phyloP scores from a whole-genome alignment of 2,797 vertebrate species.

The Neosilurus hyrtlii region DNA sequence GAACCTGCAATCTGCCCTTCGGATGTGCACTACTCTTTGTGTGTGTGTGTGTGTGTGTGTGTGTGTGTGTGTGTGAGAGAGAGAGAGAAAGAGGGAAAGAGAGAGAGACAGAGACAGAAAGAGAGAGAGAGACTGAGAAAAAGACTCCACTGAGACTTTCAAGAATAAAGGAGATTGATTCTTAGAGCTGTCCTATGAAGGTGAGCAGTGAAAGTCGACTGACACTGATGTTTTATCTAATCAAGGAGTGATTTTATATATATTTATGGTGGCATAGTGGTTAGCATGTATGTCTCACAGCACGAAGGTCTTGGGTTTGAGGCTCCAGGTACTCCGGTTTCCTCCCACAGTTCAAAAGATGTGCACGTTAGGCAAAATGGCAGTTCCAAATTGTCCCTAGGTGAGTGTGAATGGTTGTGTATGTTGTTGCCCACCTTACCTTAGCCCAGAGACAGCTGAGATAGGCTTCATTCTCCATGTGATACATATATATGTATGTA shows the following conservation, averaged over 20 bases:
- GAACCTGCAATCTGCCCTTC: conserved; percentile 57
- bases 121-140: conserved; percentile 10
- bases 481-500: too few relatives aligned
- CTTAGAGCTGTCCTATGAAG: conserved; percentile 5
- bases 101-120: not conserved
- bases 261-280: too few relatives aligned
- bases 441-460: too few relatives aligned
- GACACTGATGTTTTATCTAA: not conserved
- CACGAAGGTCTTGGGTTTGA: too few relatives aligned
- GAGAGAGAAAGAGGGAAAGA: not conserved
- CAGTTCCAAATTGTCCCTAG: too few relatives aligned
- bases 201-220: conserved; percentile 39
- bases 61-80: conserved; percentile 29
- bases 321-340: too few relatives aligned
- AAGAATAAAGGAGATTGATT: conserved; percentile 35
- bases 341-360: too few relatives aligned
- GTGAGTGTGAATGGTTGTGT: too few relatives aligned
- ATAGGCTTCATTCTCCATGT: too few relatives aligned
- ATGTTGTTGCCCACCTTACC: too few relatives aligned
- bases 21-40: conserved; percentile 49
- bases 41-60: conserved; percentile 41
- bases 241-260: not conserved
- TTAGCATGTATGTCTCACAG: too few relatives aligned
- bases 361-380: too few relatives aligned
- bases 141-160: conserved; percentile 37